These are phyloP conservation scores for Rhynchonycteris naso DNA, from an alignment of 2,797 vertebrate species.

Conservation along the genomic window DNA sequence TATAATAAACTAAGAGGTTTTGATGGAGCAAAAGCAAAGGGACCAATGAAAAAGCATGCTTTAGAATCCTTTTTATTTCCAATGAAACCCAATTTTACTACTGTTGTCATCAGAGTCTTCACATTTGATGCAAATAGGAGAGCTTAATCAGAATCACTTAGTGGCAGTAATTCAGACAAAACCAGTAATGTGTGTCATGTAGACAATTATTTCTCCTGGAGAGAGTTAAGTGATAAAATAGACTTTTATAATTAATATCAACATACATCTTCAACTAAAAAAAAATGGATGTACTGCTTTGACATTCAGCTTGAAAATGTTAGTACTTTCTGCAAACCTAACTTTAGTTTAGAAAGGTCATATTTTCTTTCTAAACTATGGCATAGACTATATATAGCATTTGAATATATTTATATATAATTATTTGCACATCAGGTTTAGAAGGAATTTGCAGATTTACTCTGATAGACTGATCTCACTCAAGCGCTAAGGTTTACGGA, in stretches of 20 bases:
- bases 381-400: conserved; percentile 78
- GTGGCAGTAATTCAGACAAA: conserved; percentile 74
- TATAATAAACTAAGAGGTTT: conserved; percentile 50
- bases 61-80: conserved; percentile 74
- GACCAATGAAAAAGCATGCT: conserved; percentile 66
- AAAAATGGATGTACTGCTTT: conserved; percentile 72
- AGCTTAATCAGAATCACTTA: conserved; percentile 77
- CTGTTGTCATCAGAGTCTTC: conserved; percentile 76
- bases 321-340: conserved; percentile 73
- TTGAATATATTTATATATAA: conserved; percentile 76
- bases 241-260: conserved; percentile 74
- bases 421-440: conserved; percentile 77
- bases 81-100: conserved; percentile 72
- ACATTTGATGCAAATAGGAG: conserved; percentile 80
- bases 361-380: conserved; percentile 77
- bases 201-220: conserved; percentile 62
- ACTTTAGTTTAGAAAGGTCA: conserved; percentile 79
- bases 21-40: conserved; percentile 59
- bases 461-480: conserved; percentile 63
- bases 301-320: conserved; percentile 74
- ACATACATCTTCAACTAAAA: conserved; percentile 70
- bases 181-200: conserved; percentile 66
- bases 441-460: conserved; percentile 75
- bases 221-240: conserved; percentile 65
- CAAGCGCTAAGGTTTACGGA: conserved; percentile 67